Conservation (phyloP, 2,113 vertebrate genomes). For the Epinephelus lanceolatus region DNA sequence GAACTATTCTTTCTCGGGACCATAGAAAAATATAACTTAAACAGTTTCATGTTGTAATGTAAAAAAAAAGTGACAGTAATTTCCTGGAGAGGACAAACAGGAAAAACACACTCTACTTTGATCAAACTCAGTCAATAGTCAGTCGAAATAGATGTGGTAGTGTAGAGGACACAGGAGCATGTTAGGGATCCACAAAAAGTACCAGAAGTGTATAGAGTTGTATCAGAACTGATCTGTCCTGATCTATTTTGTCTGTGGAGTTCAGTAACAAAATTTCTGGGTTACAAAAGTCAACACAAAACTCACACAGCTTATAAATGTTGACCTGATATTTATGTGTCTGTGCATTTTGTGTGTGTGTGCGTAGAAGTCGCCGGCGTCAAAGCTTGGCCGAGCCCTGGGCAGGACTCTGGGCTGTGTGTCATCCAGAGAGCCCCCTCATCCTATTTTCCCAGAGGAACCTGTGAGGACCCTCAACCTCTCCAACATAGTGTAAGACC, state of each 20-base stretch:
- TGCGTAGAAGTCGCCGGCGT: slow-evolving; percentile 92
- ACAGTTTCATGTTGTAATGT: not conserved
- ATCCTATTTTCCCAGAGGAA: slow-evolving; percentile 93
- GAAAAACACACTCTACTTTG: not conserved
- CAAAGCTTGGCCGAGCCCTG: slow-evolving; percentile 95
- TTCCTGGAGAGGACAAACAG: not conserved
- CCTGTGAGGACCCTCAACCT: slow-evolving; percentile 94
- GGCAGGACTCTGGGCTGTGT: slow-evolving; percentile 95
- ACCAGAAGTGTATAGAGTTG: no score
- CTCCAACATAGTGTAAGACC: slow-evolving; percentile 91
- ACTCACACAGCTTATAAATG: not conserved
- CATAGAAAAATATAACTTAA: not conserved
- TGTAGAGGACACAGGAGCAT: not conserved
- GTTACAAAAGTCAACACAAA: not conserved
- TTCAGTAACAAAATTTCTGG: not conserved
- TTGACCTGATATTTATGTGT: slow-evolving; percentile 1
- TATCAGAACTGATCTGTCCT: not conserved
- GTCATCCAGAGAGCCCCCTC: slow-evolving; percentile 90
- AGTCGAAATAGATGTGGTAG: not conserved
- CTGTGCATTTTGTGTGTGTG: not conserved
- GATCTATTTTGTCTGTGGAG: not conserved
- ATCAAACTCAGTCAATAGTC: not conserved
- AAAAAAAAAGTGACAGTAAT: not conserved
- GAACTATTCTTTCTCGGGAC: not conserved
- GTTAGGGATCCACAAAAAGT: not conserved